These are phyloP conservation scores for Nephrotoma guestfalica DNA, from an alignment of 2,888 invertebrate species.

Conservation along the genomic window DNA sequence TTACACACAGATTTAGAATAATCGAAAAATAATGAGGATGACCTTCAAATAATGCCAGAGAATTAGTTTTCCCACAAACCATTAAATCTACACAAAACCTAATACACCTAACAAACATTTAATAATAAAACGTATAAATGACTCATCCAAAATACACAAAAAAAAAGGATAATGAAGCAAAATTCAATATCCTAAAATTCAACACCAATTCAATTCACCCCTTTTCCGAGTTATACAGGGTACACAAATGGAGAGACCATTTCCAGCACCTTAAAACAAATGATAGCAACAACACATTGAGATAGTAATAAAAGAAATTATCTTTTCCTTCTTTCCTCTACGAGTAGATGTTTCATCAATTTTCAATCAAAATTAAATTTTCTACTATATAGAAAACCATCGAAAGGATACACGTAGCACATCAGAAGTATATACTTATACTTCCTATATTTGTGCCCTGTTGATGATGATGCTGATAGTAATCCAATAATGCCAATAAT, in stretches of 20 bases:
- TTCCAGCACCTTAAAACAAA: neutral
- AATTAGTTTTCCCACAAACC: neutral
- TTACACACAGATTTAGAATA: too few relatives aligned
- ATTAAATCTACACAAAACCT: neutral
- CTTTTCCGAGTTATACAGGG: neutral
- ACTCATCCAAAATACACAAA: neutral
- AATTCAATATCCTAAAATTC: neutral
- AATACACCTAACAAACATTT: neutral
- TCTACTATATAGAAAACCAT: neutral
- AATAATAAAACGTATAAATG: neutral
- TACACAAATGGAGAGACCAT: neutral
- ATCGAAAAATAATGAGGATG: too few relatives aligned
- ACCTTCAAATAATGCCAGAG: neutral
- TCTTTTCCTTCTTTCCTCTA: neutral
- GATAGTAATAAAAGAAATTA: neutral
- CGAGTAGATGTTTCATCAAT: neutral
- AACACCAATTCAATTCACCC: neutral
- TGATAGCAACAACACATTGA: neutral
- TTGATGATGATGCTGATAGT: neutral
- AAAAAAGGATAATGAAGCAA: neutral
- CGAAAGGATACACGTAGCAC: neutral
- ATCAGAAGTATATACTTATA: neutral
- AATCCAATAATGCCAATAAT: neutral
- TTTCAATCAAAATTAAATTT: neutral
- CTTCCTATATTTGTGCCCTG: neutral